Evolutionary conservation across 2,797 vertebrate genomes (phyloP), one percentile per base, ranked within the genome.

Genomic region (Gymnodraco acuticeps): DNA sequence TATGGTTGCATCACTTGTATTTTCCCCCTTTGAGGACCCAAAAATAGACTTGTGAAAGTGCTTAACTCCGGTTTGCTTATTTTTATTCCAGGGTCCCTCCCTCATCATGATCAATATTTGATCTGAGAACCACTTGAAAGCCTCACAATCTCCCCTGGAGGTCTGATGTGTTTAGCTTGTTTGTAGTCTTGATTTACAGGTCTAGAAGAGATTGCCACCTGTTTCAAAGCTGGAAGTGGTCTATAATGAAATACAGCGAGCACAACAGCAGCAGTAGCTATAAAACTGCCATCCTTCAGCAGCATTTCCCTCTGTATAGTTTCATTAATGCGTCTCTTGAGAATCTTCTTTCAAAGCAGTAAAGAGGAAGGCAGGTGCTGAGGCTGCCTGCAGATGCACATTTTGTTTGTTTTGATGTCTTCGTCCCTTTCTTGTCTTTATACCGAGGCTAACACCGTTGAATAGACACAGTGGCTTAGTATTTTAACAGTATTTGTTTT

Each of bases 281-380:
- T 15, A 53, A 33, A 12, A 2, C 38, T 23, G 65, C 15, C 42
- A 20, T 33, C 73, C 72, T 48, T 43, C 70, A 73, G 67, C 70
- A 71, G 61, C 59, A 33, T 15, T 15, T 64, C 38, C 12, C 15
- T 33, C 9, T n/a, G 33, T 54, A 43, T 23, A 41, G 61, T 8
- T 73, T 76, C 60, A 70, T 78, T 85, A 67, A 56, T 66, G 55
- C 70, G 31, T 71, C 81, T 81, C 79, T 46, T 55, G 80, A 81
- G 83, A 75, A 67, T 64, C 14, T 1, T 66, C 42, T 70, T 69
- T 82, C 46, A 61, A 70, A 70, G 74, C 80, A 31, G 58, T 17
- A 23, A 19, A 70, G 47, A 82, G 61, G 38, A 61, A 53, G 70
- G 50, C 5, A 10, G 65, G 5, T 47, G 42, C 51, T 31, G 31